Evolutionary conservation across 2,888 invertebrate species (phyloP).

Genomic region (Oscheius myriophilus): DNA sequence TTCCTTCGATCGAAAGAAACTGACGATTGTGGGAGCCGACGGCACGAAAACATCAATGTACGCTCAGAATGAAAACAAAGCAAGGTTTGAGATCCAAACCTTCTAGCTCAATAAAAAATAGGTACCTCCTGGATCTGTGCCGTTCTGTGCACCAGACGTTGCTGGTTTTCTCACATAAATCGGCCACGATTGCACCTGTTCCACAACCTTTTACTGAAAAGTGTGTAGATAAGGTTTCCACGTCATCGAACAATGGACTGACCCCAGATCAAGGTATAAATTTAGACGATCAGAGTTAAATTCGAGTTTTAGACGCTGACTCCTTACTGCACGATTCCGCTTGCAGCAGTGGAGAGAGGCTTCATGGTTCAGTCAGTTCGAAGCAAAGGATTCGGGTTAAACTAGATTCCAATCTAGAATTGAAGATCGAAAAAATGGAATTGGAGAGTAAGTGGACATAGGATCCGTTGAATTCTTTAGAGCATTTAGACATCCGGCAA

Average conservation of each 20-base stretch:
- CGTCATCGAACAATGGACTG: constrained; percentile 29
- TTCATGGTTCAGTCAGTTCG: constrained; percentile 51
- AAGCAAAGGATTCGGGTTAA: constrained; percentile 49
- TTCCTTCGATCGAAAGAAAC: constrained; percentile 79
- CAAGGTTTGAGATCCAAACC: constrained; percentile 78
- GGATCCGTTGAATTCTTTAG: background rate
- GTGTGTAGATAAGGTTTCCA: constrained; percentile 49
- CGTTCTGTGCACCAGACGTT: constrained; percentile 92
- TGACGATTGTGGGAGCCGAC: constrained; percentile 82
- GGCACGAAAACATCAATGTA: constrained; percentile 81
- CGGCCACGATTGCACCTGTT: constrained; percentile 44
- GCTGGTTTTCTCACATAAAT: constrained; percentile 75
- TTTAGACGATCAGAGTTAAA: background rate
- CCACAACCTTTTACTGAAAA: constrained; percentile 50
- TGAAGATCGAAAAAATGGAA: constrained; percentile 56
- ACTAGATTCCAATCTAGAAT: constrained; percentile 53
- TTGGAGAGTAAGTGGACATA: constrained; percentile 41
- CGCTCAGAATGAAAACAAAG: constrained; percentile 90
- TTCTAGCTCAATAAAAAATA: constrained; percentile 1
- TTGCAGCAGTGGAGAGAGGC: constrained; percentile 45
- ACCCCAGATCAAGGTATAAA: constrained; percentile 17
- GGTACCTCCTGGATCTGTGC: constrained; percentile 86
- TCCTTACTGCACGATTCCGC: constrained; percentile 39
- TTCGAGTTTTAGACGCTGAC: constrained; percentile 20
- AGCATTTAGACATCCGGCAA: constrained; percentile 49